These are phyloP conservation scores for Archips crataeganus DNA, from an alignment of 2,888 invertebrate genomes.

Conservation along the genomic window DNA sequence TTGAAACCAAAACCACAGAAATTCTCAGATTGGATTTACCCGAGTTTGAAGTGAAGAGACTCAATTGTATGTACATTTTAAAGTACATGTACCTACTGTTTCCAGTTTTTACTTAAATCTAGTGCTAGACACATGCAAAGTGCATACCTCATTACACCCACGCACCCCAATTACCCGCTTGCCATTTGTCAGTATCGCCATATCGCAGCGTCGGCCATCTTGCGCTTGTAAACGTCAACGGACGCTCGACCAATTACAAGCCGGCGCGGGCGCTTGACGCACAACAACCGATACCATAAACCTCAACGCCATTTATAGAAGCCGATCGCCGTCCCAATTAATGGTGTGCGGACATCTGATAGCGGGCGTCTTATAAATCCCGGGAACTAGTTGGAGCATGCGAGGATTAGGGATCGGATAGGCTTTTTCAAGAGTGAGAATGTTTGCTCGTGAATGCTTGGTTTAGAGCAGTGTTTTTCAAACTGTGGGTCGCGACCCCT, in stretches of 20 bases:
- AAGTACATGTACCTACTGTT: no score
- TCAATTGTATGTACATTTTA: no score
- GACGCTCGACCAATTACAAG: constrained; percentile 83
- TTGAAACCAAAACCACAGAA: no score
- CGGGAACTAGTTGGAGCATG: constrained; percentile 28
- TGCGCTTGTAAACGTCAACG: constrained; percentile 82
- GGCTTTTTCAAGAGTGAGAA: background rate
- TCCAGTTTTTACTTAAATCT: no score
- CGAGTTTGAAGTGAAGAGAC: no score
- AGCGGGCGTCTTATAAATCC: constrained; percentile 48
- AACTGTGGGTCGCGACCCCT: no score
- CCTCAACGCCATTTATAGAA: constrained; percentile 82
- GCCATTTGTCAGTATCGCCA: constrained; percentile 82
- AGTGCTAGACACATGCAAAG: constrained; percentile 39
- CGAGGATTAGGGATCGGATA: constrained; percentile 27
- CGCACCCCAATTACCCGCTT: constrained; percentile 58
- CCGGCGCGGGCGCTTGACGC: constrained; percentile 75
- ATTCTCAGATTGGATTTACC: no score
- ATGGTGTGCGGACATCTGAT: constrained; percentile 74
- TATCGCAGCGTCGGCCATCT: constrained; percentile 80
- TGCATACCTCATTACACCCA: constrained; percentile 50
- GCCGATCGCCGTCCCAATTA: constrained; percentile 72
- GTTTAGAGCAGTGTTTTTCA: background rate
- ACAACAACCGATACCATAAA: constrained; percentile 82
- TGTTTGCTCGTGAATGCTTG: background rate